Conservation (phyloP, 2,888 invertebrate species). For the Mylabris sibirica region DNA sequence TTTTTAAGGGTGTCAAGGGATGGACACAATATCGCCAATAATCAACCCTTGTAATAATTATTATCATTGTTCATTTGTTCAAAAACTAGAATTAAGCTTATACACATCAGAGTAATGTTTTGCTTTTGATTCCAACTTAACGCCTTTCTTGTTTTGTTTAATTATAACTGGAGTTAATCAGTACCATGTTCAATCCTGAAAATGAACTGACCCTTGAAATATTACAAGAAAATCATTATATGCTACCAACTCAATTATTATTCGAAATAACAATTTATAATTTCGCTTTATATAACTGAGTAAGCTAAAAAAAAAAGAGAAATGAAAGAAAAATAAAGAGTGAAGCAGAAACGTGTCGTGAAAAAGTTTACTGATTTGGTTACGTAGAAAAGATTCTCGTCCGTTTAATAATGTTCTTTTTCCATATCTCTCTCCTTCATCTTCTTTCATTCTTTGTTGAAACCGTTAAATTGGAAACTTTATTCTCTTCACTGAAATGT, state of each 20-base stretch:
- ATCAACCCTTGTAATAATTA: background rate
- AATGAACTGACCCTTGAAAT: background rate
- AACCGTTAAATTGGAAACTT: slow-evolving; percentile 1
- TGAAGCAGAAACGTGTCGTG: background rate
- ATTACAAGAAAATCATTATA: background rate
- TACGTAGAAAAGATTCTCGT: background rate
- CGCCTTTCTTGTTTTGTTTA: slow-evolving; percentile 2
- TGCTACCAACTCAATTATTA: background rate
- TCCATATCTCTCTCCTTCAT: background rate
- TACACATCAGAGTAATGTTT: background rate
- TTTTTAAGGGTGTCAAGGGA: background rate
- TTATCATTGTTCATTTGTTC: background rate
- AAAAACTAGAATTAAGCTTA: background rate
- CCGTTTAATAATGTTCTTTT: background rate
- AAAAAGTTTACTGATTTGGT: background rate
- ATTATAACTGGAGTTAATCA: slow-evolving; percentile 6
- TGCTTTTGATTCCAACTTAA: background rate
- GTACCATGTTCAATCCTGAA: background rate
- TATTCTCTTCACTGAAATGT: background rate
- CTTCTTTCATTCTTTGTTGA: background rate
- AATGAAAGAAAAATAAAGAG: background rate
- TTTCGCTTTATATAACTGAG: background rate
- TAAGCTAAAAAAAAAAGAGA: background rate
- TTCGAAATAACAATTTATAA: background rate
- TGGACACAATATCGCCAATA: background rate